Base-by-base conservation (phyloP, 2,888 invertebrate genomes). In the Nematopogon swammerdamellus region DNA sequence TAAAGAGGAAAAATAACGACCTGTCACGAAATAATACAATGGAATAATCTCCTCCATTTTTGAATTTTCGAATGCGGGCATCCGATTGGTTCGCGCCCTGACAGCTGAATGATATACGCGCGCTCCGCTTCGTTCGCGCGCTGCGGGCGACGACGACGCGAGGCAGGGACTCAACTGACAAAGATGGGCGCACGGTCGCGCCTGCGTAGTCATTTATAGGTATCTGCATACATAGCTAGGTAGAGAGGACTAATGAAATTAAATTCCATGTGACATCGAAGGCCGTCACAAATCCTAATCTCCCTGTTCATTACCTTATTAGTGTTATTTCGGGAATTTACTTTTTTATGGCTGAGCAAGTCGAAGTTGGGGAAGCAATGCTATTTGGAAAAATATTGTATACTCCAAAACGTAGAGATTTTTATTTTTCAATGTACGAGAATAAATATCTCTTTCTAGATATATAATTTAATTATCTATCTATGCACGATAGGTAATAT, bases 11-110 rank as follows among this genome's bases (percentile, higher is more conserved):
- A 73, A 79, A 74, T 77, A 77, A 79, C 74, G 76, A 76, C 79
- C 79, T 77, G 79, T 79, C 79, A 77, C 77, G 70, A 76, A 63
- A 75, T 76, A 77, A 77, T 76, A 79, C 74, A 76, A 74, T 73
- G 71, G 73, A 73, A 75, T 76, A 73, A 77, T 77, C 76, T 77
- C 71, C 70, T 72, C 75, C 79, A 77, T 77, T 73, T 74, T 76
- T 66, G 72, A 75, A 74, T 60, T 36, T 66, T 64, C 63, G 66
- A 72, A 68, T 72, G 70, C 65, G 60, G 61, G 60, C 54, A 52
- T 56, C 60, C 60, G 58, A 79, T 79, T 79, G 79, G 79, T 65
- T 57, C 70, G 46, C 52, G 44, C 63, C 60, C 56, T 76, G 79
- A 77, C 79, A 79, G 79, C 74, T 73, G 75, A 63, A 63, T 75